Evolutionary conservation across 2,888 invertebrate genomes (phyloP), one percentile per base, ranked within the genome.

Genomic region (Limenitis camilla): DNA sequence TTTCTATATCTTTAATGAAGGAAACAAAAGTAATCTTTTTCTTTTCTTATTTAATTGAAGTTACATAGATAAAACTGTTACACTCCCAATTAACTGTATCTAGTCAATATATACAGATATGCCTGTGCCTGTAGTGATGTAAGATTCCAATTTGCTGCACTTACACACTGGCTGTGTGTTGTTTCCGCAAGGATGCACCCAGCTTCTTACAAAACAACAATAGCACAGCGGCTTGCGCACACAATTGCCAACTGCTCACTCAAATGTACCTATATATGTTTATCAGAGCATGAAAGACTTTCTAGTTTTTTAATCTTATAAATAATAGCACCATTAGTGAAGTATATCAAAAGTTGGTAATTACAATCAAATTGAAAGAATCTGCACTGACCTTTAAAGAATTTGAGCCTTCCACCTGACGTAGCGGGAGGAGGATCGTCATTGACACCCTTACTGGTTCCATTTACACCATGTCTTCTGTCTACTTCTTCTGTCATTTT

Each of bases 351-450:
- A n/a, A n/a, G n/a, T n/a, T n/a, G n/a, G n/a, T n/a, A n/a, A n/a
- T n/a, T n/a, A n/a, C n/a, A n/a, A n/a, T n/a, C 32, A 9, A 9
- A 19, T 32, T 7, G 8, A 43, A 32, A 31, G 29, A 53, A 36
- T n/a, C 31, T 38, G 39, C 55, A 80, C 78, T 74, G 72, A 92
- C 92, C 92, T 90, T 93, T 94, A 78, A 93, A 94, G 83, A 94
- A 94, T 78, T 93, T 93, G 65, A 94, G 90, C 68, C 93, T 90
- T 72, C 94, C 94, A 66, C 93, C 93, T 74, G 91, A 89, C 60
- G 87, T 72, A 68, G 76, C 69, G 71, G 80, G 71, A 67, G 81
- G 77, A 71, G 74, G 75, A 73, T 88, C 88, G 60, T 87, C 88
- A 70, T 67, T 78, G 57, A 78, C 79, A 75, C 79, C 80, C 78